Evolutionary conservation across 2,888 invertebrate species (phyloP), one percentile per base, ranked within the genome.

Genomic region (Conus canariensis): DNA sequence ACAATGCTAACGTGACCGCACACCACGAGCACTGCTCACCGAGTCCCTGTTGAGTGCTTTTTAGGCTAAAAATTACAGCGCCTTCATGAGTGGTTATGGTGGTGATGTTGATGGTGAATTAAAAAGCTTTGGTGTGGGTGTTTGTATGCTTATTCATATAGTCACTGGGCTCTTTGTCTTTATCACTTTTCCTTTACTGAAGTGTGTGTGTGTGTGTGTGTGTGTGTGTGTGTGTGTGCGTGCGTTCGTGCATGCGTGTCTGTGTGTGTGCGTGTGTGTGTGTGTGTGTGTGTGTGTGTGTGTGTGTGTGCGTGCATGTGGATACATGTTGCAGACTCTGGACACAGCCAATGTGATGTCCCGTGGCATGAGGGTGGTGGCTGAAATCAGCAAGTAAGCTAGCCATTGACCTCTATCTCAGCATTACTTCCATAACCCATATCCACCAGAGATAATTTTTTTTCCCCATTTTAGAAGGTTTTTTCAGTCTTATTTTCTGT

Each of bases 281-380:
- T 77, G 60, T 64, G 60, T 2, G 8, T 77, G 45, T 8, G 25
- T 77, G 30, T 3, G 3, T 45, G 45, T 3, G 3, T 45, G 45
- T 4, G 4, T 80, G 8, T 80, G 1, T 88, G 58, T 59, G n/a
- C 80, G 80, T 88, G 88, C 22, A 16, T 88, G 25, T 88, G 88
- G 30, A 56, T 83, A 64, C 60, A 60, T 82, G 88, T 60, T 30
- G 6, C 92, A 95, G 94, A 93, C 93, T 19, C 93, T 93, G 90
- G 91, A 93, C 83, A 93, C 93, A 85, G 93, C 95, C 88, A 91
- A 92, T 85, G 88, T 89, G 5, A 91, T 93, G 74, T 93, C 94
- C 70, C 93, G 92, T 90, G 94, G 95, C 64, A 94, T 94, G 95
- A 93, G 93, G 86, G 60, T 94, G 25, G 91, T 93, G 19, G 91